phyloP scores from a whole-genome alignment of 2,113 vertebrate species.

The Pseudolaguvia tuberculata region DNA sequence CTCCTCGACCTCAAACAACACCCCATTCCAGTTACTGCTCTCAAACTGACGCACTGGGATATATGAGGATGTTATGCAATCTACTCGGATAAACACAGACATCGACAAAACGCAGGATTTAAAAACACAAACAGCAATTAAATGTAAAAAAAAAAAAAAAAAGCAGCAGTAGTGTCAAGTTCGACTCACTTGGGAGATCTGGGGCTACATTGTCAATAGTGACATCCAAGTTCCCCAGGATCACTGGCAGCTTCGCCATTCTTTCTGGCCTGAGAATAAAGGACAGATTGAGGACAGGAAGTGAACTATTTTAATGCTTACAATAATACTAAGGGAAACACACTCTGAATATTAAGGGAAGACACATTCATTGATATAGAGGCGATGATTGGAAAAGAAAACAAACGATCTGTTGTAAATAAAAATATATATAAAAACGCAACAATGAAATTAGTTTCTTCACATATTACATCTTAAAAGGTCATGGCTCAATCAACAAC shows the following conservation, averaged over 20 bases:
- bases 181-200: slow-evolving; percentile 86
- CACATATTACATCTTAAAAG: too few species aligned
- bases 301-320: not conserved
- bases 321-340: not conserved
- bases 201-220: slow-evolving; percentile 90
- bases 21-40: slow-evolving; percentile 66
- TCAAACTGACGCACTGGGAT: slow-evolving; percentile 94
- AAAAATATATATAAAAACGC: too few species aligned
- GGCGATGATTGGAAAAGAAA: too few species aligned
- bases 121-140: not conserved
- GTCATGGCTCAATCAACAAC: too few species aligned
- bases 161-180: slow-evolving; percentile 13
- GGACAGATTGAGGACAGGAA: slow-evolving; percentile 12
- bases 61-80: slow-evolving; percentile 94
- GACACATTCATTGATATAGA: too few species aligned
- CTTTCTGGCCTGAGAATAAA: slow-evolving; percentile 82
- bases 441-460: too few species aligned
- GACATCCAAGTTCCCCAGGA: slow-evolving; percentile 95
- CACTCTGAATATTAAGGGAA: not conserved
- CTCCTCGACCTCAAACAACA: slow-evolving; percentile 92
- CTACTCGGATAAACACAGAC: slow-evolving; percentile 62
- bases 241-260: slow-evolving; percentile 96
- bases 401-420: too few species aligned
- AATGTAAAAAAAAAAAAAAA: not conserved
- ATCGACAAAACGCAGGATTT: slow-evolving; percentile 2